Evolutionary conservation across 2,113 vertebrate species (phyloP), one percentile per base, ranked within the genome.

Genomic region (Gasterosteus nipponicus): DNA sequence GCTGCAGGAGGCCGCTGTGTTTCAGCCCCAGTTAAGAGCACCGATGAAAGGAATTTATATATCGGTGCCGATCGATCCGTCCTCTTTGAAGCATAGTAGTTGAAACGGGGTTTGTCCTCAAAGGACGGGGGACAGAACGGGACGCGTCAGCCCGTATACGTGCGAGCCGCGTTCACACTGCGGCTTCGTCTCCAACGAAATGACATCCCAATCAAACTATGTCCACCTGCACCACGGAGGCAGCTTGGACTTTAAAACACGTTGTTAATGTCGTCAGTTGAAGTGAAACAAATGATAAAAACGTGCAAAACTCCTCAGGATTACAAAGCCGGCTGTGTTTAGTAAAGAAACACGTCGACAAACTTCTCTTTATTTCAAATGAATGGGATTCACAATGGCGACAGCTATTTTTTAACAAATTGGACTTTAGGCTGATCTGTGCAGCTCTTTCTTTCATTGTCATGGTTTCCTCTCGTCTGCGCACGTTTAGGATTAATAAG

Each of bases 21-120:
- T 76, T 80, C 69, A 67, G 56, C 75, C 49, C 0, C 9, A 75
- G 66, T 74, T 78, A 69, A 86, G 80, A 82, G 74, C 69, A 83
- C 61, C 65, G 75, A 82, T 83, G 71, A 66, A 78, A 63, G 41
- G 66, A 89, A 89, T 86, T 87, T 89, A 86, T 91, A 85, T 60
- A 86, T 81, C 63, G 3, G 7, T 59, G 84, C 81, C 4, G 83
- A 89, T 87, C 62, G 39, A 33, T 68, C 75, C 74, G n/a, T 84
- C 88, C 88, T 62, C 81, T 86, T 85, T 78, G 68, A 63, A 62
- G 54, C 22, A 9, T n/a, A 12, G 68, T 35, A 54, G 63, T 33
- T 54, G 66, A 65, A 62, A 69, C 75, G 56, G 18, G n/a, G 18
- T 59, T 35, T 61, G 63, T 74, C 12, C 2, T 66, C 60, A 72